Evolutionary conservation across 2,888 invertebrate species (phyloP), one percentile per base, ranked within the genome.

Genomic region (Caenorhabditis becei): DNA sequence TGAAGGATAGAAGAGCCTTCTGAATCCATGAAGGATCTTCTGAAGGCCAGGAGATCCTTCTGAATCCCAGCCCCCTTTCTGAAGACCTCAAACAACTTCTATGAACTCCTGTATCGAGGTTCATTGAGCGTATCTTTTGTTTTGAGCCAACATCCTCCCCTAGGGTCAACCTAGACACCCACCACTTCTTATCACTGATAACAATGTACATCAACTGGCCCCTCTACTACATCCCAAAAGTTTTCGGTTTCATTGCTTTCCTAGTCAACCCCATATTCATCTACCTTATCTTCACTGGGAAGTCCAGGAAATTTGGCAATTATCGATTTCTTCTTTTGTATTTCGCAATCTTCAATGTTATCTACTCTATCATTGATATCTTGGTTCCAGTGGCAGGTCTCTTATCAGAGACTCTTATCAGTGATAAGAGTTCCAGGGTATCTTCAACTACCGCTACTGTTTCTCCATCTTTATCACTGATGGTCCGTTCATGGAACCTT

Each of bases 321-420:
- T 69, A 69, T 37, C 47, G 59, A 1, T 69, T 51, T 37, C 24
- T 69, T 7, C 24, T 69, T 7, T 18, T 51, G 24, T 69, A 69
- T 24, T 69, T 69, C 32, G 69, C 62, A 0, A 54, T 35, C 14
- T 71, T 71, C 28, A 70, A 70, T 41, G 70, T 61, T 14, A 16
- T 53, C 24, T 70, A 70, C 24, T 70, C 70, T 0, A 41, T 16
- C 14, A 28, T 70, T 2, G 61, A 70, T 4, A 49, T 70, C 1
- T 24, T 47, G 8, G 61, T 70, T 11, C 70, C 70, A 8, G 24
- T 70, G n/a, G 70, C 10, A 7, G 14, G 2, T 41, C 41, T n/a
- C n/a, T n/a, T n/a, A n/a, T n/a, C n/a, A n/a, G n/a, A n/a, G n/a
- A n/a, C n/a, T n/a, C n/a, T n/a, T n/a, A n/a, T n/a, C n/a, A n/a